phyloP scores from a whole-genome alignment of 1,140 invertebrate species.

The Pachypsylla venusta region DNA sequence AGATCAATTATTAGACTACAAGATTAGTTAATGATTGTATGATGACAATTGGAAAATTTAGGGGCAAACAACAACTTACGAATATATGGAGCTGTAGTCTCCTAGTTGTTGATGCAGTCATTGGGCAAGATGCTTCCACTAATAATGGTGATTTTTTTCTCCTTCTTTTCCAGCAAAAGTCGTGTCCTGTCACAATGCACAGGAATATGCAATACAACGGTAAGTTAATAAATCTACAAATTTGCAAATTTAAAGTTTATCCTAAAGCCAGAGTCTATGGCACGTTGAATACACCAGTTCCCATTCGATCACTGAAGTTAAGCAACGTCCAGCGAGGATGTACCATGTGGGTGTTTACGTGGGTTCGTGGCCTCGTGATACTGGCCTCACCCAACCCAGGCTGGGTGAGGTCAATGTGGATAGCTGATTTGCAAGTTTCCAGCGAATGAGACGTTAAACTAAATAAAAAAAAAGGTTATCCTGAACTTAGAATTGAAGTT shows the following conservation, averaged over 20 bases:
- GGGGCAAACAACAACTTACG: too few species aligned
- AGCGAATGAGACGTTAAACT: too few species aligned
- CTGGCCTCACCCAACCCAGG: too few species aligned
- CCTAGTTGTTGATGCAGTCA: too few species aligned
- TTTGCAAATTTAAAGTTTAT: background rate
- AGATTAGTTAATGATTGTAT: too few species aligned
- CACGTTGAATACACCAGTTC: background rate
- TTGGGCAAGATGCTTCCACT: background rate
- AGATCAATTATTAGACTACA: too few species aligned
- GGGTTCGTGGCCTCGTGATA: background rate
- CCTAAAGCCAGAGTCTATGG: background rate
- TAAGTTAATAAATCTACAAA: slow-evolving; percentile 26
- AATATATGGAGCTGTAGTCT: too few species aligned
- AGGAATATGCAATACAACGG: slow-evolving; percentile 55
- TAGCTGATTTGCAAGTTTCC: too few species aligned
- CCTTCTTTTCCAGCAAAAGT: slow-evolving; percentile 38
- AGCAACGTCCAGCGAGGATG: background rate
- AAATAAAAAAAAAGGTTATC: too few species aligned
- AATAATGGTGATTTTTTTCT: slow-evolving; percentile 6
- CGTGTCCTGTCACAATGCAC: slow-evolving; percentile 48
- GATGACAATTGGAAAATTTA: too few species aligned
- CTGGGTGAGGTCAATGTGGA: too few species aligned
- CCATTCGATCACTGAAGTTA: background rate
- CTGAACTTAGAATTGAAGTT: too few species aligned
- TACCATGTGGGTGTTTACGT: background rate